These are phyloP conservation scores for Coryphaenoides rupestris DNA, from an alignment of 2,113 vertebrate genomes.

Conservation along the genomic window DNA sequence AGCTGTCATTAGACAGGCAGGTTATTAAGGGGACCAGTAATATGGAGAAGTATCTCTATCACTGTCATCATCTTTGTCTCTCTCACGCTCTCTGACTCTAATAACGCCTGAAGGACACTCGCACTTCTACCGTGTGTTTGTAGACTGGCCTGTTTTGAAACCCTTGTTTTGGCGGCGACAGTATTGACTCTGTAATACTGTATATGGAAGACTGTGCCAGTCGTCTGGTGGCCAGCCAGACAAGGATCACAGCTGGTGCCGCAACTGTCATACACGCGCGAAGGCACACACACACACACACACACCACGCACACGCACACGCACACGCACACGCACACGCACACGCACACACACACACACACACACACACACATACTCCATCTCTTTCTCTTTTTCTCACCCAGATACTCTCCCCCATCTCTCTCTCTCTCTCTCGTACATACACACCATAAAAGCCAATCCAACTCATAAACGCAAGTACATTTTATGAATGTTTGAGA, in stretches of 20 bases:
- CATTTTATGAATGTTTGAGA: too few relatives aligned
- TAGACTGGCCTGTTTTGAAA: too few relatives aligned
- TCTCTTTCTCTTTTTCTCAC: too few relatives aligned
- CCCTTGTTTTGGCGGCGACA: not conserved
- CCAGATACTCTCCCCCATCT: too few relatives aligned
- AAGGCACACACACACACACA: not conserved
- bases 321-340: not conserved
- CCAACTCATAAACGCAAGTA: too few relatives aligned
- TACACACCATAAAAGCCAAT: not conserved
- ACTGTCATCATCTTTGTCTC: not conserved
- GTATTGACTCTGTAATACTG: conserved; percentile 6
- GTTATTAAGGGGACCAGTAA: conserved; percentile 17
- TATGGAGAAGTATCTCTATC: conserved; percentile 4
- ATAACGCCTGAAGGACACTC: not conserved
- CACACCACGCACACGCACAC: not conserved
- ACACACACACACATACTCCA: not conserved
- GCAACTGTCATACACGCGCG: conserved; percentile 12
- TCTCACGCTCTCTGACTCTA: conserved; percentile 1
- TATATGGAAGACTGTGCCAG: not conserved
- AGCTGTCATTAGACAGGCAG: conserved; percentile 18
- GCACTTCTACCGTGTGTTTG: not conserved
- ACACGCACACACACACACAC: not conserved
- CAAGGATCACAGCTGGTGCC: conserved; percentile 27
- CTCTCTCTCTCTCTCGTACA: not conserved
- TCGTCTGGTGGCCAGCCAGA: conserved; percentile 9